phyloP scores from a whole-genome alignment of 2,797 vertebrate genomes.

The Channallabes apus region DNA sequence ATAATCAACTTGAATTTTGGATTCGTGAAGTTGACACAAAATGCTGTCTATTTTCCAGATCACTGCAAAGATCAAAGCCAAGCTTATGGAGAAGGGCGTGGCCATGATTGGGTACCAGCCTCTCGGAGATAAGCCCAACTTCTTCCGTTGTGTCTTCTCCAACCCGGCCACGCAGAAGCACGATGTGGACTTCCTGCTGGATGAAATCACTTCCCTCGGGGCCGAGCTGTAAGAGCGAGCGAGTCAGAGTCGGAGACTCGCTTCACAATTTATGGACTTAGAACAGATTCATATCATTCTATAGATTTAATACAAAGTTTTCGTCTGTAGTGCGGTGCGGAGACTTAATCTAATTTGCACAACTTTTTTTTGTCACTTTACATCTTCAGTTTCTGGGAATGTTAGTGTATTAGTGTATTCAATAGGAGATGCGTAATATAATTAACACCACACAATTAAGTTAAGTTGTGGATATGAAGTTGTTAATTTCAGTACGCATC shows the following conservation, averaged over 20 bases:
- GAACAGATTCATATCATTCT: not conserved
- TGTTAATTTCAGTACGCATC: not conserved
- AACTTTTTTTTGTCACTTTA: not conserved
- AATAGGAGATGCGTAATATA: not conserved
- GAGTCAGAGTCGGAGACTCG: not conserved
- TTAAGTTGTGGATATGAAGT: not conserved
- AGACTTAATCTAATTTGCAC: not conserved
- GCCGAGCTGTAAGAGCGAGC: conserved; percentile 61
- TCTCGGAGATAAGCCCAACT: conserved; percentile 65
- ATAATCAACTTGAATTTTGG: not conserved
- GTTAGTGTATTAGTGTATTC: not conserved
- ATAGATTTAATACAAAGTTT: not conserved
- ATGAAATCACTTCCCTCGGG: conserved; percentile 67
- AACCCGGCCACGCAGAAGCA: conserved; percentile 68
- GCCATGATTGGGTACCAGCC: conserved; percentile 71
- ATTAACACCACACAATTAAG: not conserved
- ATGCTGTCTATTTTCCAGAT: conserved; percentile 56
- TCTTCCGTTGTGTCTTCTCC: conserved; percentile 76
- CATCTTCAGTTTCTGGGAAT: not conserved
- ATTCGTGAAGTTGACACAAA: not conserved
- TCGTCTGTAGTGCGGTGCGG: not conserved
- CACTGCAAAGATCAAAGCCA: conserved; percentile 72
- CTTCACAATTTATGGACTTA: not conserved
- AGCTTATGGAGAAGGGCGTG: conserved; percentile 70
- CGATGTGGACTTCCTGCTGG: conserved; percentile 73